These are phyloP conservation scores for Euphonia xanthogaster DNA, from an alignment of 2,797 vertebrate genomes.

Conservation along the genomic window DNA sequence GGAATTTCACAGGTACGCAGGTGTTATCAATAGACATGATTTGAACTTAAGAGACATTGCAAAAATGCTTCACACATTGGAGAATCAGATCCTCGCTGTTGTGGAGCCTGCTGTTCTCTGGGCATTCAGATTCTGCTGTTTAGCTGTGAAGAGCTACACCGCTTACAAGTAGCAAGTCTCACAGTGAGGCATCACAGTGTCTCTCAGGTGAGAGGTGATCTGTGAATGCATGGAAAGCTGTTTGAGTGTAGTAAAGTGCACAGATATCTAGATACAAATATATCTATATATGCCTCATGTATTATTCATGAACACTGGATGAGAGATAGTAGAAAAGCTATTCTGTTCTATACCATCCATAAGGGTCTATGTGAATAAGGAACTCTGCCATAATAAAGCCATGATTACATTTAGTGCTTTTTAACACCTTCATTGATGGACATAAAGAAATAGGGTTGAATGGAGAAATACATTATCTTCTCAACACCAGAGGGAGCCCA, in stretches of 20 bases:
- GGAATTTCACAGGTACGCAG: background rate
- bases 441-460: background rate
- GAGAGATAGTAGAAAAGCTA: background rate
- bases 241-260: background rate
- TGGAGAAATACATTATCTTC: background rate
- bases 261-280: background rate
- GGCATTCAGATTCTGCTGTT: background rate
- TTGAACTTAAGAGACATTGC: background rate
- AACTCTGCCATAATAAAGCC: background rate
- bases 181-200: background rate
- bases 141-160: background rate
- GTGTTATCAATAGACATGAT: background rate
- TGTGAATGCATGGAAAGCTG: background rate
- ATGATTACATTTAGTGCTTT: background rate
- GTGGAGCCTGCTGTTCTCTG: accelerated
- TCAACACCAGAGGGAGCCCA: conserved; percentile 59
- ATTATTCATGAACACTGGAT: background rate
- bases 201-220: background rate
- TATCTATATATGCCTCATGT: background rate
- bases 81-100: background rate
- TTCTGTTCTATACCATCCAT: background rate
- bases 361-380: background rate
- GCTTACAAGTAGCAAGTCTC: background rate
- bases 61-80: background rate
- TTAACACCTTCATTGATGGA: background rate